Conservation (phyloP, 1,140 invertebrate species). For the Sitobion miscanthi region DNA sequence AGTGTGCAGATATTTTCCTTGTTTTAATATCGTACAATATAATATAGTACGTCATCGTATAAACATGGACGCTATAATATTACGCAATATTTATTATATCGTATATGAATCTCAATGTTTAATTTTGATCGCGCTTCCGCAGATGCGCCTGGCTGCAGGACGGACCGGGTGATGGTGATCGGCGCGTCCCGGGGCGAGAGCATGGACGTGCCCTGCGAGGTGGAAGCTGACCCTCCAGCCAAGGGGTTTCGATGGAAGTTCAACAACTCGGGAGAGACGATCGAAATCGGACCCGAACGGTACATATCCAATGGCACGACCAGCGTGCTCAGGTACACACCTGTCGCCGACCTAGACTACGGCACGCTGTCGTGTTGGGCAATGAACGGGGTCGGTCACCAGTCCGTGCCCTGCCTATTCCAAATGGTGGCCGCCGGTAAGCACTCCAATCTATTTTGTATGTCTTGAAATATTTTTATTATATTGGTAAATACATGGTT, state of each 20-base stretch:
- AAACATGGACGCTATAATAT: too few species aligned
- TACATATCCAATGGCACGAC: conserved; percentile 67
- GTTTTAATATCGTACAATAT: too few species aligned
- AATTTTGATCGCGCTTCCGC: conserved; percentile 60
- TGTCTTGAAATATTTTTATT: neutral
- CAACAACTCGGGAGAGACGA: conserved; percentile 84
- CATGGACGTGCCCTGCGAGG: conserved; percentile 81
- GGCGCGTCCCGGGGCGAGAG: conserved; percentile 83
- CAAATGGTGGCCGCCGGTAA: conserved; percentile 78
- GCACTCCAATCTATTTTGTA: conserved; percentile 55
- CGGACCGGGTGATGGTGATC: conserved; percentile 77
- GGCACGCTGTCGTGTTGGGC: conserved; percentile 80
- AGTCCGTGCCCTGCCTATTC: conserved; percentile 78
- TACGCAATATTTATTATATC: too few species aligned
- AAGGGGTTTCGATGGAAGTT: conserved; percentile 88
- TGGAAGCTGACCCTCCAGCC: conserved; percentile 86
- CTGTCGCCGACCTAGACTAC: conserved; percentile 70
- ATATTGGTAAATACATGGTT: neutral
- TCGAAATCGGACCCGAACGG: conserved; percentile 76
- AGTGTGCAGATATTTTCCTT: neutral
- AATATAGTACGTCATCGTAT: too few species aligned
- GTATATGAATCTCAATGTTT: neutral
- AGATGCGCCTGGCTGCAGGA: conserved; percentile 83
- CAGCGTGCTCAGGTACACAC: conserved; percentile 66
- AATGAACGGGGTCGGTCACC: conserved; percentile 76